phyloP scores from a whole-genome alignment of 35 echinoderm and acorn worm genomes.

The Strongylocentrotus purpuratus region DNA sequence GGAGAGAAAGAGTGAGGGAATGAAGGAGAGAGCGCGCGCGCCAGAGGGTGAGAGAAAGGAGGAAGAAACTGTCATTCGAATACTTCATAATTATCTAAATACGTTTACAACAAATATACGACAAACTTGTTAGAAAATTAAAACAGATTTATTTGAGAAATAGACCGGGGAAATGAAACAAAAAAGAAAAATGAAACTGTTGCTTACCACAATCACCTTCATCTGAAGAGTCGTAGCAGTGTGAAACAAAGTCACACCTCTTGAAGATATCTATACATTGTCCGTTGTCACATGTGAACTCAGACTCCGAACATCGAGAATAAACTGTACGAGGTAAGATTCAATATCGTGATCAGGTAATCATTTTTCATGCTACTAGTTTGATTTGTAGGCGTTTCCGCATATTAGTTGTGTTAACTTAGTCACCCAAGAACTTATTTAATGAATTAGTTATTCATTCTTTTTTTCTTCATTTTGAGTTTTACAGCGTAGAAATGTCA shows the following conservation, averaged over 20 bases:
- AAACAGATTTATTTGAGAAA: not conserved
- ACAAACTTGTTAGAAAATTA: not conserved
- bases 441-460: not conserved
- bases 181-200: not conserved
- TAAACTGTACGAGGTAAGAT: conserved; percentile 24
- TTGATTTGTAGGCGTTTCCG: too few relatives aligned
- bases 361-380: not conserved
- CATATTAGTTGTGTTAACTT: too few relatives aligned
- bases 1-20: too few relatives aligned
- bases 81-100: too few relatives aligned
- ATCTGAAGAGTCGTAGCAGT: conserved; percentile 52
- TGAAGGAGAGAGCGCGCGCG: too few relatives aligned
- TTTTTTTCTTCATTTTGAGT: not conserved
- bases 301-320: conserved; percentile 32
- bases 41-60: too few relatives aligned
- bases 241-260: conserved; percentile 46
- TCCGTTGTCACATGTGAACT: conserved; percentile 47
- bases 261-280: conserved; percentile 22
- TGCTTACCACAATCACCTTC: conserved; percentile 49
- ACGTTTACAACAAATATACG: too few relatives aligned
- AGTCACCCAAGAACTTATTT: not conserved
- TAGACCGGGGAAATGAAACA: too few relatives aligned
- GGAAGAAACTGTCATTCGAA: too few relatives aligned
- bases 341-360: not conserved
- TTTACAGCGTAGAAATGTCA: not conserved